phyloP scores from a whole-genome alignment of 1,140 invertebrate genomes.

The Sycophaga agraensis region DNA sequence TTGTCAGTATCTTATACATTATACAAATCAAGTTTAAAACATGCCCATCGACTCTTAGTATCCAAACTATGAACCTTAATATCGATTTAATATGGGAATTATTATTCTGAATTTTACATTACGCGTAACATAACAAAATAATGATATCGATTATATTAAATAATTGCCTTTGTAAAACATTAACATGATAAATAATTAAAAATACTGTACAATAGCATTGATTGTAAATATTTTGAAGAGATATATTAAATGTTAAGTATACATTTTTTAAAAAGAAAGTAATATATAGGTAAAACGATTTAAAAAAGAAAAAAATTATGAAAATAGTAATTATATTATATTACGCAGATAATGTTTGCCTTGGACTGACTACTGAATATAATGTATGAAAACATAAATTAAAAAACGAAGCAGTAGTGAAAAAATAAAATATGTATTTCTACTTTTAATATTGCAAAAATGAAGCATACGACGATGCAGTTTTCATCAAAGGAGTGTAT shows the following conservation, averaged over 20 bases:
- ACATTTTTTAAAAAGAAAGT: slow-evolving; percentile 60
- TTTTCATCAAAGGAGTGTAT: slow-evolving; percentile 46
- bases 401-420: slow-evolving; percentile 44
- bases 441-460: slow-evolving; percentile 56
- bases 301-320: slow-evolving; percentile 46
- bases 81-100: slow-evolving; percentile 38
- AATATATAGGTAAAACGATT: slow-evolving; percentile 56
- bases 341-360: slow-evolving; percentile 56
- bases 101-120: slow-evolving; percentile 49
- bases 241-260: slow-evolving; percentile 57
- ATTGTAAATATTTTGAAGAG: slow-evolving; percentile 57
- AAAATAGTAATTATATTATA: slow-evolving; percentile 54
- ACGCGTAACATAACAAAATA: slow-evolving; percentile 41
- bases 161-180: slow-evolving; percentile 57
- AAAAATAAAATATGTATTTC: slow-evolving; percentile 56
- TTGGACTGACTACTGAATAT: slow-evolving; percentile 58
- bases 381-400: slow-evolving; percentile 40
- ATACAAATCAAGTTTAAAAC: slow-evolving; percentile 14
- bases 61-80: slow-evolving; percentile 26
- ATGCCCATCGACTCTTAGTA: slow-evolving; percentile 20
- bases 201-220: slow-evolving; percentile 53
- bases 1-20: background rate
- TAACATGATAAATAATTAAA: slow-evolving; percentile 47
- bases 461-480: slow-evolving; percentile 41
- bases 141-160: slow-evolving; percentile 51